Evolutionary conservation across 2,797 vertebrate genomes (phyloP).

Genomic region (Okamejei kenojei): DNA sequence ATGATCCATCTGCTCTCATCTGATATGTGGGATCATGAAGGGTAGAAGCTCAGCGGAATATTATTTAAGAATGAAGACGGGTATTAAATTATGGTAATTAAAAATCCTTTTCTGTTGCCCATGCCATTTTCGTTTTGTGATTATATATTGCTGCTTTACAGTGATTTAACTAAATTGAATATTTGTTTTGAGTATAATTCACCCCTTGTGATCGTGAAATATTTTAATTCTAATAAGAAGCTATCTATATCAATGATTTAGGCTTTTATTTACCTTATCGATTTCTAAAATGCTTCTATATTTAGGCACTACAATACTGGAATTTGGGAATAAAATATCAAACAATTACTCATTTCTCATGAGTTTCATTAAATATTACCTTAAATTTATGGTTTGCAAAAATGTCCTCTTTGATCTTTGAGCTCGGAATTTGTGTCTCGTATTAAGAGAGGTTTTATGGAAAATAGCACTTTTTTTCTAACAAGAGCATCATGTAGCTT

Average conservation of each 20-base stretch:
- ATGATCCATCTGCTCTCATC: not conserved
- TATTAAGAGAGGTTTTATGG: not conserved
- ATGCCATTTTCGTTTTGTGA: not conserved
- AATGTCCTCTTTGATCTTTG: not conserved
- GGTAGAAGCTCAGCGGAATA: not conserved
- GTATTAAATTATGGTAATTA: not conserved
- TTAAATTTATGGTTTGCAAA: not conserved
- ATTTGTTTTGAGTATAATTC: not conserved
- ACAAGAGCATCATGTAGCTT: not conserved
- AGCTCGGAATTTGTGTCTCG: not conserved
- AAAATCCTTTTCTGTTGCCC: not conserved
- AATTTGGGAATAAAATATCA: not conserved
- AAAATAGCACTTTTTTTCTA: not conserved
- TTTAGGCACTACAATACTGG: not conserved
- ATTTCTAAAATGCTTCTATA: not conserved
- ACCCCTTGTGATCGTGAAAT: not conserved
- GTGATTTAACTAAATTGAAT: not conserved
- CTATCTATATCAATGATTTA: not conserved
- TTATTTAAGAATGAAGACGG: not conserved
- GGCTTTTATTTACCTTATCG: not conserved
- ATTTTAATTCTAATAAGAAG: not conserved
- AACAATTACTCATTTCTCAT: not conserved
- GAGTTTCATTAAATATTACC: not conserved
- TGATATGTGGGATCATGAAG: not conserved
- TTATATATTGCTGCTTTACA: not conserved